These are phyloP conservation scores for Sthenelais limicola DNA, from an alignment of 2,888 invertebrate species.

Conservation along the genomic window DNA sequence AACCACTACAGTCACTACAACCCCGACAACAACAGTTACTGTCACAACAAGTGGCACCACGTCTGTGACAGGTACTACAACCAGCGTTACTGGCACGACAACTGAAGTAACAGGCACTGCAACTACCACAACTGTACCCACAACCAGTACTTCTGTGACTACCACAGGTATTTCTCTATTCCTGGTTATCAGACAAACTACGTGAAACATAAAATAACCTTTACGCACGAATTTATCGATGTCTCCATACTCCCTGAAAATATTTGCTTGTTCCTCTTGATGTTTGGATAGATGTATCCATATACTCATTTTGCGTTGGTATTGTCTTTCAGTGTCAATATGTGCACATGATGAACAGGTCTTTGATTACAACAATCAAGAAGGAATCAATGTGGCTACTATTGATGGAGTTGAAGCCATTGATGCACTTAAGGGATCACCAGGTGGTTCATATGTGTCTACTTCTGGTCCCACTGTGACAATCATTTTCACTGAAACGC, in stretches of 20 bases:
- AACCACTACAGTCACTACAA: constrained; percentile 8
- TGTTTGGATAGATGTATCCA: no score
- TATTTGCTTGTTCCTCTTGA: no score
- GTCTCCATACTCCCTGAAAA: no score
- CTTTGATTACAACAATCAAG: constrained; percentile 15
- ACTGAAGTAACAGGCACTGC: no score
- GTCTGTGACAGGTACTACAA: not conserved
- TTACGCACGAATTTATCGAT: no score
- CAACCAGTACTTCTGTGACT: not conserved
- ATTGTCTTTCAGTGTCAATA: not conserved
- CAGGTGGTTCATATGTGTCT: not conserved
- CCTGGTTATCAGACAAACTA: no score
- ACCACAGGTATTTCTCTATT: not conserved
- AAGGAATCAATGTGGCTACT: not conserved
- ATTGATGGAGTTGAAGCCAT: not conserved
- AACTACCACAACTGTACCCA: not conserved
- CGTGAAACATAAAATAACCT: no score
- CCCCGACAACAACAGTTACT: not conserved
- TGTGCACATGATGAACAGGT: constrained; percentile 26
- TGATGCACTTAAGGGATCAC: constrained; percentile 5
- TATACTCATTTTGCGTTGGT: no score
- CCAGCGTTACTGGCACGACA: not conserved
- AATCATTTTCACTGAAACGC: not conserved
- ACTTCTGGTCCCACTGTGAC: constrained; percentile 16
- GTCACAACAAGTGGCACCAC: constrained; percentile 1